Percentiles rank a stretch among this genome's conserved stretches.
Evolutionary conservation across 2,888 invertebrate genomes (phyloP).

Genomic region (Papilio protenor): DNA sequence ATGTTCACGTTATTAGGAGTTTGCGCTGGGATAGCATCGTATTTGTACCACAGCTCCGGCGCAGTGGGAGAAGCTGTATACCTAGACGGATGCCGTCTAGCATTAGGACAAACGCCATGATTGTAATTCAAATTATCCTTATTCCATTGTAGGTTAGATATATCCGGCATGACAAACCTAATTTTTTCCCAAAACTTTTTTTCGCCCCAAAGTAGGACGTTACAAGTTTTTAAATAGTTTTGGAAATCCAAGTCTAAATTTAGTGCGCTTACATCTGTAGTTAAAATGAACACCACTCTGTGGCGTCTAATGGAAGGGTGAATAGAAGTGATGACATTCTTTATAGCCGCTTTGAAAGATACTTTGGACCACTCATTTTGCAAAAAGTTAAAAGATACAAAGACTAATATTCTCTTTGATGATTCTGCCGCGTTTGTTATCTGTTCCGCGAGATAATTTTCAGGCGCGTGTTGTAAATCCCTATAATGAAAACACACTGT

Average conservation of each 20-base stretch:
- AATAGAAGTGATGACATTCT: conserved; percentile 87
- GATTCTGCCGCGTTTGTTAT: conserved; percentile 86
- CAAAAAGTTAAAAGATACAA: conserved; percentile 92
- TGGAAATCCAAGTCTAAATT: conserved; percentile 91
- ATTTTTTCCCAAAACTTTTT: conserved; percentile 96
- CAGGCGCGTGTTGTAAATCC: conserved; percentile 85
- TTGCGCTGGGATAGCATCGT: conserved; percentile 85
- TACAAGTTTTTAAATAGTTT: conserved; percentile 88
- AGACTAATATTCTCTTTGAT: conserved; percentile 89
- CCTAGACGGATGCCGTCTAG: conserved; percentile 84
- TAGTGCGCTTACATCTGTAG: conserved; percentile 87
- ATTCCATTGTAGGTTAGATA: conserved; percentile 86
- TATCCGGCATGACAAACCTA: conserved; percentile 92
- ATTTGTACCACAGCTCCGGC: conserved; percentile 89
- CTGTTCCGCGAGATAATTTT: conserved; percentile 85
- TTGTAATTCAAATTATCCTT: conserved; percentile 82
- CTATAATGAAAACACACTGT: conserved; percentile 88
- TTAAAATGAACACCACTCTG: conserved; percentile 83
- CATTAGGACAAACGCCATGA: conserved; percentile 82
- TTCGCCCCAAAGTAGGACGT: conserved; percentile 91
- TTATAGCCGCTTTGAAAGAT: conserved; percentile 92
- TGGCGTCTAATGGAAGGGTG: conserved; percentile 87
- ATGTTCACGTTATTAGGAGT: conserved; percentile 81
- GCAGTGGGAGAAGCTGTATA: conserved; percentile 90
- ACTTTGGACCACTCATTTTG: conserved; percentile 93